phyloP scores from a whole-genome alignment of 2,113 vertebrate species.

The Craseonycteris thonglongyai region DNA sequence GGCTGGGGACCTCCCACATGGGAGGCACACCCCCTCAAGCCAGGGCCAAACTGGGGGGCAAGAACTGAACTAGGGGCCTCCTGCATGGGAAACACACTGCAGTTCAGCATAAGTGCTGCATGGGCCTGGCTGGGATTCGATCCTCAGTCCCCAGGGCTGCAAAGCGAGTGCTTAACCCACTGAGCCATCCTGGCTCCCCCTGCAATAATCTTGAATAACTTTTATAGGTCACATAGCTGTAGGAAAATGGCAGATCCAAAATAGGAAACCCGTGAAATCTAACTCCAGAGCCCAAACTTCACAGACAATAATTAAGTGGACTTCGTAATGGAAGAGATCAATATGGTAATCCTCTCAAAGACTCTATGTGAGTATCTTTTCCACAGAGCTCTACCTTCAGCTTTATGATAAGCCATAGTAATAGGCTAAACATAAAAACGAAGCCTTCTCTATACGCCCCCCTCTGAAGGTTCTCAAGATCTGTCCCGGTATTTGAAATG shows the following conservation, averaged over 20 bases:
- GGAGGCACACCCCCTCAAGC: no score
- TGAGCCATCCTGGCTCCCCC: no score
- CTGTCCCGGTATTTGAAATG: neutral
- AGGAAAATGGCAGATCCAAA: neutral
- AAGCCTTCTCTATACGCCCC: neutral
- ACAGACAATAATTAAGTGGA: neutral
- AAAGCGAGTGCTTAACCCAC: no score
- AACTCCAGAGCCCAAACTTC: neutral
- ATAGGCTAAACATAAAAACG: neutral
- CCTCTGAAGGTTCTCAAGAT: neutral
- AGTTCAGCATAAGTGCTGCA: no score
- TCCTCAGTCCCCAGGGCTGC: no score
- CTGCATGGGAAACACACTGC: no score
- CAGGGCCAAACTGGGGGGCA: no score
- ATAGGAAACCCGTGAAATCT: neutral
- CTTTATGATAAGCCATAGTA: neutral
- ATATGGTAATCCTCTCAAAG: neutral
- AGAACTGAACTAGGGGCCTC: no score
- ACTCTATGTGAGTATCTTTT: neutral
- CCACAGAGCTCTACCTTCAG: neutral
- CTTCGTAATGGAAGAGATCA: neutral
- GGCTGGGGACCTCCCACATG: no score
- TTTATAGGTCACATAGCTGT: neutral
- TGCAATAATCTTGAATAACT: neutral
- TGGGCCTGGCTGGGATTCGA: no score